These are phyloP conservation scores for Glomeris marginata DNA, from an alignment of 2,888 invertebrate species.

Conservation along the genomic window DNA sequence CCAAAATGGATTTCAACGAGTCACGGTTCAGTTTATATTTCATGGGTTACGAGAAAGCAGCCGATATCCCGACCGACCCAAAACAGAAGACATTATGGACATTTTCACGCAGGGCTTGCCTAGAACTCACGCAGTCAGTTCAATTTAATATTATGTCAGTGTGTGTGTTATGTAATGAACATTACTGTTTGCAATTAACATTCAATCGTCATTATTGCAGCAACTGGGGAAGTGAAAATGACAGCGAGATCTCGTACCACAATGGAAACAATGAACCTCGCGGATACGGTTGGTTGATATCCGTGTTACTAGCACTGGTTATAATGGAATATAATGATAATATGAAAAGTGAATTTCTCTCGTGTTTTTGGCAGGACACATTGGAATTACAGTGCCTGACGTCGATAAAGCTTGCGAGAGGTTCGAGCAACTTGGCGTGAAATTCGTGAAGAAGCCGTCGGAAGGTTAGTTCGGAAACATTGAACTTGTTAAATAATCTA, in stretches of 20 bases:
- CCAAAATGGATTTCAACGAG: constrained; percentile 72
- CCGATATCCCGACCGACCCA: constrained; percentile 55
- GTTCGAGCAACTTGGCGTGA: constrained; percentile 71
- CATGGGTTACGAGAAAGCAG: constrained; percentile 67
- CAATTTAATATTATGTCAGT: not conserved
- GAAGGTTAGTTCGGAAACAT: constrained; percentile 40
- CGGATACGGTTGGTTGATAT: constrained; percentile 50
- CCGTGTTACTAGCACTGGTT: constrained; percentile 4
- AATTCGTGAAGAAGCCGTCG: constrained; percentile 75
- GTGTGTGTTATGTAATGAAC: not conserved
- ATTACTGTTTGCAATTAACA: not conserved
- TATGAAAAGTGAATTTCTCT: constrained; percentile 6
- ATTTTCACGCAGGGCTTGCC: constrained; percentile 63
- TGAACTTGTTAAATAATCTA: too few relatives aligned
- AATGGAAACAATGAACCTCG: constrained; percentile 79
- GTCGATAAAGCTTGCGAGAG: constrained; percentile 73
- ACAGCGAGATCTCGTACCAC: constrained; percentile 62
- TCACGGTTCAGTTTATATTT: constrained; percentile 86
- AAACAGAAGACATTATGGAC: constrained; percentile 57
- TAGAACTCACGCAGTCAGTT: constrained; percentile 79
- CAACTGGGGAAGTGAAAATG: constrained; percentile 88
- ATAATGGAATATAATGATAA: constrained; percentile 3
- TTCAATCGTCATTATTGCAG: constrained; percentile 38
- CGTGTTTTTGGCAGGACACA: constrained; percentile 48
- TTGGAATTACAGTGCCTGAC: constrained; percentile 78